Evolutionary conservation across 2,888 invertebrate genomes (phyloP).

Genomic region (Drosophila infuscata): DNA sequence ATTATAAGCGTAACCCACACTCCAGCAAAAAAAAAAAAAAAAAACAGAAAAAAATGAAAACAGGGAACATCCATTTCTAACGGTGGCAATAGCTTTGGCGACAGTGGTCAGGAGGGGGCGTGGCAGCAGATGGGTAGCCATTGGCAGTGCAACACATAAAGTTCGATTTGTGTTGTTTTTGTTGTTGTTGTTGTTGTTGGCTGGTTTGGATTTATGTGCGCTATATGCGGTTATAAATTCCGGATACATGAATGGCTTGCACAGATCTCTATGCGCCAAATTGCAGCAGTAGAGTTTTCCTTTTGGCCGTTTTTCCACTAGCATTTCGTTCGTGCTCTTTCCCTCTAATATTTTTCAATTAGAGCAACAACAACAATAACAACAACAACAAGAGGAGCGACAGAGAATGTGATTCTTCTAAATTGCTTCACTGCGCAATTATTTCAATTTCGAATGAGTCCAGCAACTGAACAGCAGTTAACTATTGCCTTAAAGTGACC

Average conservation of each 20-base stretch:
- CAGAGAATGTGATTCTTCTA: slow-evolving; percentile 80
- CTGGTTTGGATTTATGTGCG: slow-evolving; percentile 72
- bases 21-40: neutral
- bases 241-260: slow-evolving; percentile 75
- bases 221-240: slow-evolving; percentile 80
- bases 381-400: slow-evolving; percentile 10
- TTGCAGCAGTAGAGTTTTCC: slow-evolving; percentile 68
- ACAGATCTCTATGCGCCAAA: slow-evolving; percentile 78
- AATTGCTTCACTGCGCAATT: slow-evolving; percentile 84
- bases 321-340: slow-evolving; percentile 40
- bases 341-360: slow-evolving; percentile 73
- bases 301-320: slow-evolving; percentile 42
- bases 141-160: slow-evolving; percentile 79
- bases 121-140: slow-evolving; percentile 70
- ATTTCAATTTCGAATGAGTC: slow-evolving; percentile 81
- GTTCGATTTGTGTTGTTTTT: slow-evolving; percentile 65
- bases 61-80: slow-evolving; percentile 69
- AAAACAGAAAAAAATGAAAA: slow-evolving; percentile 12
- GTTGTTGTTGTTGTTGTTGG: slow-evolving; percentile 47
- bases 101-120: slow-evolving; percentile 56
- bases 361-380: slow-evolving; percentile 47
- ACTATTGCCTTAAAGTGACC: slow-evolving; percentile 1
- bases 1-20: slow-evolving; percentile 69
- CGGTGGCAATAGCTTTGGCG: slow-evolving; percentile 81
- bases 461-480: slow-evolving; percentile 31